A percentile compares a stretch with the other conserved stretches of the same genome.
phyloP scores from a whole-genome alignment of 2,797 vertebrate species.

The Phoeniculus purpureus region DNA sequence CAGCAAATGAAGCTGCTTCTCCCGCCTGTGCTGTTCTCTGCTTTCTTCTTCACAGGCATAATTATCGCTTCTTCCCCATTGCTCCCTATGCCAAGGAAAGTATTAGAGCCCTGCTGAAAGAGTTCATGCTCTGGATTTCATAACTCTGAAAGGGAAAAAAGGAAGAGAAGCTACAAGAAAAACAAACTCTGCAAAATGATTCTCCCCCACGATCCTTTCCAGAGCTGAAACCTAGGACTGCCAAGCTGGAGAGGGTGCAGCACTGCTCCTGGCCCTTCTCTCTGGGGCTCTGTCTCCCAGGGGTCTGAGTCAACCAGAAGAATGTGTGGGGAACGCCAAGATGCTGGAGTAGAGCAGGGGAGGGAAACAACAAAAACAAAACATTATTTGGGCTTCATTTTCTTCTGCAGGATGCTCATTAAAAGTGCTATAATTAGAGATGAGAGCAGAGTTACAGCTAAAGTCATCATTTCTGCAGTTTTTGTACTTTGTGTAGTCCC shows the following conservation, averaged over 20 bases:
- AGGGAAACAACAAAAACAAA: conserved; percentile 37
- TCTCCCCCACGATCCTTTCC: accelerated
- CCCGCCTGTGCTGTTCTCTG: background rate
- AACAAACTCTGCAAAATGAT: accelerated
- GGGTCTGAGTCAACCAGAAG: conserved; percentile 32
- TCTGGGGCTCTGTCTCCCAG: background rate
- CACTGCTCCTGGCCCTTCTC: accelerated
- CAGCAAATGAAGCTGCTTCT: background rate
- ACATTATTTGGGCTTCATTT: background rate
- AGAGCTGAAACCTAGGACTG: accelerated
- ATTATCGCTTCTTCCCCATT: background rate
- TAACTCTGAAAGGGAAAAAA: background rate
- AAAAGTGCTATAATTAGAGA: background rate
- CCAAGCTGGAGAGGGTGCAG: background rate
- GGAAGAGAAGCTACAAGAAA: background rate
- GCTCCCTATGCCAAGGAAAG: background rate
- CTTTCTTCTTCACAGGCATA: background rate
- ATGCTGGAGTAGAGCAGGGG: background rate
- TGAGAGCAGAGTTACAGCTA: background rate
- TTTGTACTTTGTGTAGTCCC: background rate
- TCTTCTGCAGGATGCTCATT: background rate
- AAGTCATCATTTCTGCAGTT: background rate
- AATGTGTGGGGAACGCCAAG: conserved; percentile 41
- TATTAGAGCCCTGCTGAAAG: background rate
- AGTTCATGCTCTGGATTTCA: conserved; percentile 20